These are phyloP conservation scores for Solea senegalensis DNA, from an alignment of 2,113 vertebrate species.

Conservation along the genomic window DNA sequence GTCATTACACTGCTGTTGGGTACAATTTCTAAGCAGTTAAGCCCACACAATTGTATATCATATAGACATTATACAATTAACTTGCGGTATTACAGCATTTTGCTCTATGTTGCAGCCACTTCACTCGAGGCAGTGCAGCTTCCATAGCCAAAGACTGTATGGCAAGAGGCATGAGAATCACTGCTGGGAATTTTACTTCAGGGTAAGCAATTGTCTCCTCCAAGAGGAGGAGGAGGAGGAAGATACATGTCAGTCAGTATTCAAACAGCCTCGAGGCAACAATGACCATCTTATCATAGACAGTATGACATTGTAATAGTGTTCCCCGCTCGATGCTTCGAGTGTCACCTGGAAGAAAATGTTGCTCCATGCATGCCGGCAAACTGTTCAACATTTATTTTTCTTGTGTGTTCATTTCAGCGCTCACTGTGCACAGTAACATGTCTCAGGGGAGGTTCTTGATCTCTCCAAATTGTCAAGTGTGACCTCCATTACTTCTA, in stretches of 20 bases:
- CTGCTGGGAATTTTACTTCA: slow-evolving; percentile 3
- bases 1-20: slow-evolving; percentile 9
- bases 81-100: background rate
- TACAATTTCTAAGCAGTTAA: background rate
- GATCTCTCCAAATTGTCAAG: background rate
- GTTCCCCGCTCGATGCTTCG: background rate
- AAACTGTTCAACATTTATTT: background rate
- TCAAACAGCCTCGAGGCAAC: slow-evolving; percentile 26
- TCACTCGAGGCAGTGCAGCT: background rate
- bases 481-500: slow-evolving; percentile 8
- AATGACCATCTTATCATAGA: slow-evolving; percentile 18
- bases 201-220: slow-evolving; percentile 6
- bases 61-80: background rate
- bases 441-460: background rate
- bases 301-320: background rate
- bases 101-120: background rate
- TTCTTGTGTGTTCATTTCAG: background rate
- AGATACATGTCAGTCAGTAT: slow-evolving; percentile 13
- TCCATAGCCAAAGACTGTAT: background rate
- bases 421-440: background rate
- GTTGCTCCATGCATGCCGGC: background rate
- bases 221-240: background rate
- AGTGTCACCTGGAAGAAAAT: slow-evolving; percentile 2
- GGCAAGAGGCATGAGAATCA: slow-evolving; percentile 16
- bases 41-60: background rate